These are phyloP conservation scores for Nycticebus coucang DNA, from an alignment of 2,113 vertebrate genomes.

Conservation along the genomic window DNA sequence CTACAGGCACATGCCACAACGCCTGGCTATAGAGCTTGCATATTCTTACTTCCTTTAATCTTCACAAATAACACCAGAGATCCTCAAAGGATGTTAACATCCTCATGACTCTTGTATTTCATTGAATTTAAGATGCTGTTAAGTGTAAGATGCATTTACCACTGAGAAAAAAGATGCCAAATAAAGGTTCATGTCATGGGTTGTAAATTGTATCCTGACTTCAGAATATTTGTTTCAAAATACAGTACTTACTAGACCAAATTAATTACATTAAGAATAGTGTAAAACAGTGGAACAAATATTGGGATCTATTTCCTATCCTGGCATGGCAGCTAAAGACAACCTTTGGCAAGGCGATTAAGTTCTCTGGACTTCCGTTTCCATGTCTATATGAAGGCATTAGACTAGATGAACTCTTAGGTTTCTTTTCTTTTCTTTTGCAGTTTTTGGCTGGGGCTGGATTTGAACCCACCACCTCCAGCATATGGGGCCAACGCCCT, in stretches of 20 bases:
- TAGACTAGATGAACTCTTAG: background rate
- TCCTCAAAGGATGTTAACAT: background rate
- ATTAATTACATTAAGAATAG: background rate
- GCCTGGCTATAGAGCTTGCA: too few relatives aligned
- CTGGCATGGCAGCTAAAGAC: accelerated
- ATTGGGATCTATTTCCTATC: background rate
- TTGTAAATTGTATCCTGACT: background rate
- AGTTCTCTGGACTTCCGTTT: background rate
- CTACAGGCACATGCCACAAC: too few relatives aligned
- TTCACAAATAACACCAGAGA: background rate
- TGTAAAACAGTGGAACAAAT: background rate
- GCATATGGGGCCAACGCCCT: too few relatives aligned
- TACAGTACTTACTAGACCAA: background rate
- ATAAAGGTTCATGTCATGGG: background rate
- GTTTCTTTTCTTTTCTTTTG: background rate
- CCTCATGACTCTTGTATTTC: background rate
- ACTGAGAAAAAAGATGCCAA: background rate
- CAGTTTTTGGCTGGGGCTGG: too few relatives aligned
- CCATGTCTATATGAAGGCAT: background rate
- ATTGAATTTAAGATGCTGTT: background rate
- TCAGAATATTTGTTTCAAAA: background rate
- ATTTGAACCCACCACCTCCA: too few relatives aligned
- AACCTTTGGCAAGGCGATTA: background rate
- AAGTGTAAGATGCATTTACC: background rate
- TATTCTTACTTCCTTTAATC: background rate